Evolutionary conservation across 1,140 invertebrate species (phyloP).

Genomic region (Antheraea pernyi): DNA sequence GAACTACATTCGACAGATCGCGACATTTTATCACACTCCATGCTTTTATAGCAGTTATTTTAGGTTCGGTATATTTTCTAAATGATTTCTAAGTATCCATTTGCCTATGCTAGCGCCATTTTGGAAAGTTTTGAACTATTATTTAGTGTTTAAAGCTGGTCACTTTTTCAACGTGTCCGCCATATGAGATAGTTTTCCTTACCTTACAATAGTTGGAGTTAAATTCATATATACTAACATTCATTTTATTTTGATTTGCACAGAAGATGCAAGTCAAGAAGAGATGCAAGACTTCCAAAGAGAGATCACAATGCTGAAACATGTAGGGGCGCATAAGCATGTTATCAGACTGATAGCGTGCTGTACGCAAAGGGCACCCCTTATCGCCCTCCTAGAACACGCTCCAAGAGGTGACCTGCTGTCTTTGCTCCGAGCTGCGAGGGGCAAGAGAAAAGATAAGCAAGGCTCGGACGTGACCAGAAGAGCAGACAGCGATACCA

Average conservation of each 20-base stretch:
- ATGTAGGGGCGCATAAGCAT: conserved; percentile 87
- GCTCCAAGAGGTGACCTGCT: conserved; percentile 89
- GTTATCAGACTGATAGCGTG: conserved; percentile 89
- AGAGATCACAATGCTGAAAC: conserved; percentile 90
- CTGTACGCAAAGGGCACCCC: conserved; percentile 84
- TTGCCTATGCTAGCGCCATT: no score
- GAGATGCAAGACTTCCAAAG: conserved; percentile 84
- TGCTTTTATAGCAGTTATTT: no score
- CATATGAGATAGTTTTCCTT: no score
- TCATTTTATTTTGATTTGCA: conserved; percentile 13
- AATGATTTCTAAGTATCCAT: no score
- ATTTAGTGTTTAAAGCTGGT: no score
- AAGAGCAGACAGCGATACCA: conserved; percentile 30
- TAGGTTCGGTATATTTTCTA: no score
- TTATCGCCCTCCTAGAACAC: conserved; percentile 89
- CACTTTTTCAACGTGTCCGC: no score
- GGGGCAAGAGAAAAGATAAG: conserved; percentile 41
- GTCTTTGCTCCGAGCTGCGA: conserved; percentile 72
- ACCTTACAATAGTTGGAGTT: no score
- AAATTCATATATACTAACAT: no score
- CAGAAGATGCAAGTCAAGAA: conserved; percentile 79
- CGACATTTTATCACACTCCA: no score
- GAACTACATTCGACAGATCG: no score
- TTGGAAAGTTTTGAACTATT: no score
- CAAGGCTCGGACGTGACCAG: conserved; percentile 28